Base-by-base conservation (phyloP, 2,113 vertebrate genomes). In the Myiozetetes cayanensis region DNA sequence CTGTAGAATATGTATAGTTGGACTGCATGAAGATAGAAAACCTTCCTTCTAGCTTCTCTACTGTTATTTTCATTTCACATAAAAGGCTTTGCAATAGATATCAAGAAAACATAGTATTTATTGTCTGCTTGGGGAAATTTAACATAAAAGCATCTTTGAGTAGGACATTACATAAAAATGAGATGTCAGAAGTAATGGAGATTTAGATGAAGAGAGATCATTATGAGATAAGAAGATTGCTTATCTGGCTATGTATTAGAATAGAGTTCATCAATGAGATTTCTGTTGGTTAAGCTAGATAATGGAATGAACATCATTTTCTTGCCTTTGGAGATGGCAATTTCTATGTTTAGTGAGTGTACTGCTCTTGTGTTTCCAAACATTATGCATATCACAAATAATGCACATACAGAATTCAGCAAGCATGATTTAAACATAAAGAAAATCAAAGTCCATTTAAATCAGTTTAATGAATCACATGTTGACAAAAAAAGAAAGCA, bases 151-250 rank as follows among this genome's bases (percentile, higher is more conserved):
- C 23, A 37, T 85, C 30, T 90, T 52, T 80, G 84, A 47, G 21
- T 43, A 90, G 65, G 65, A 96, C 90, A 89, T 86, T 23, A 62
- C 82, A 79, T 83, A 88, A 93, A 93, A 94, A 61, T 66, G 75
- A 88, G 72, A 74, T 86, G 76, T 47, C 50, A 93, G 68, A 88
- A 86, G 58, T 87, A 94, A 93, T 81, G 73, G 73, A 89, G 70
- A 65, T 85, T 89, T 89, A 90, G 67, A 90, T 81, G 76, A 94
- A 33, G 44, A 85, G 68, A 90, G 90, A 70, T 73, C 52, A 68
- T 95, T 80, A 92, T 47, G 66, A 82, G 24, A 37, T 79, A 76
- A 78, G 63, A 93, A 87, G 75, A 68, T 70, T 93, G 78, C n/a
- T 83, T 85, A 67, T 80, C 74, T 89, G 76, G 2, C 47, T 81